Percentiles rank a stretch among this genome's conserved stretches.
phyloP scores from a whole-genome alignment of 2,113 vertebrate genomes.

The Cololabis saira region DNA sequence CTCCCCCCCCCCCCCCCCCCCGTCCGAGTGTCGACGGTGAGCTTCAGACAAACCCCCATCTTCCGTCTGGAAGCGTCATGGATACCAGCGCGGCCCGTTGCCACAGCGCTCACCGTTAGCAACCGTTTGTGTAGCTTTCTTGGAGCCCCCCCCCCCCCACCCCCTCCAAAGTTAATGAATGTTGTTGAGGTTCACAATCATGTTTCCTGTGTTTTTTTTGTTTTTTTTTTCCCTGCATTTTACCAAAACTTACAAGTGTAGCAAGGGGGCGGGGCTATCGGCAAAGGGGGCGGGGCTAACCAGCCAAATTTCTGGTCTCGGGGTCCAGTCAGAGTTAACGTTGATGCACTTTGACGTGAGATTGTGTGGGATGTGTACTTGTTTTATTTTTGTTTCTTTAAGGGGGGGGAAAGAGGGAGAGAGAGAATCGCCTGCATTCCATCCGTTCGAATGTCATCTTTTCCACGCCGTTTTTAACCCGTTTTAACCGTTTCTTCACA shows the following conservation, averaged over 20 bases:
- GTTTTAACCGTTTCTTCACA: slow-evolving; percentile 47
- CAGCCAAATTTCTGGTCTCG: slow-evolving; percentile 41
- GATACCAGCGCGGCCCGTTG: too few species aligned
- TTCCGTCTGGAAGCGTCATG: too few species aligned
- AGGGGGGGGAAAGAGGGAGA: too few species aligned
- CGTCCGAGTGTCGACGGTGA: slow-evolving; percentile 13
- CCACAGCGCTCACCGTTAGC: slow-evolving; percentile 51
- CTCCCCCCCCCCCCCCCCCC: slow-evolving; percentile 32
- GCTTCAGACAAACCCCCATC: slow-evolving; percentile 32
- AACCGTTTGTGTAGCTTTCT: slow-evolving; percentile 67
- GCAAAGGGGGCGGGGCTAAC: too few species aligned
- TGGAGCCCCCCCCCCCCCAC: neutral
- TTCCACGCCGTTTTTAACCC: slow-evolving; percentile 43
- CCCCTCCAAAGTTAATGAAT: slow-evolving; percentile 64
- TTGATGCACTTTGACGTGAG: slow-evolving; percentile 85
- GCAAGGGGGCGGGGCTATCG: slow-evolving; percentile 50
- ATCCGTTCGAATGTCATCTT: slow-evolving; percentile 76
- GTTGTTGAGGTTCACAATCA: slow-evolving; percentile 79
- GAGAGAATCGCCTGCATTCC: slow-evolving; percentile 78
- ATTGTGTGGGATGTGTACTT: slow-evolving; percentile 79
- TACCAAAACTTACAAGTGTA: slow-evolving; percentile 75
- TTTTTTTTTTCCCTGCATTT: slow-evolving; percentile 40
- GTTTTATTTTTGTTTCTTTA: slow-evolving; percentile 24
- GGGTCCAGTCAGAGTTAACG: slow-evolving; percentile 63
- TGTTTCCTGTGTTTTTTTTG: slow-evolving; percentile 57